Evolutionary conservation across 1,140 invertebrate genomes (phyloP).

Genomic region (Nasonia longicornis): DNA sequence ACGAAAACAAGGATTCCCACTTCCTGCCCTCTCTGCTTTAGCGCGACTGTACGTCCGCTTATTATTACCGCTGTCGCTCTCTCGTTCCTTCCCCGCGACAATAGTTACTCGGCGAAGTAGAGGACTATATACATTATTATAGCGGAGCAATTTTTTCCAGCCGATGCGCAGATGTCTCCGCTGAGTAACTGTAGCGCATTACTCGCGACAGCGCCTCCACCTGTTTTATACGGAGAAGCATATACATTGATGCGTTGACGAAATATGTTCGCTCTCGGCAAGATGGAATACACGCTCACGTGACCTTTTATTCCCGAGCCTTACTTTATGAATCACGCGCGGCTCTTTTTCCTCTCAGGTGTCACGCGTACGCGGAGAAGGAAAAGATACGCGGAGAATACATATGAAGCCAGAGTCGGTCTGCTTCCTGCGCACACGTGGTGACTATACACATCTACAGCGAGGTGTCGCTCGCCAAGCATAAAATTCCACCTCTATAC

Average conservation of each 20-base stretch:
- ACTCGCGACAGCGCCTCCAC: background rate
- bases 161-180: too few relatives aligned
- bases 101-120: background rate
- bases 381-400: background rate
- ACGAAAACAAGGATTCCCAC: constrained; percentile 28
- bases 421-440: too few relatives aligned
- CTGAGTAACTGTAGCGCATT: too few relatives aligned
- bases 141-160: too few relatives aligned
- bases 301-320: too few relatives aligned
- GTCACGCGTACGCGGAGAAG: background rate
- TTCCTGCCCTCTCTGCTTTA: background rate
- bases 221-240: background rate
- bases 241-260: too few relatives aligned
- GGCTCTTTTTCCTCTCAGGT: background rate
- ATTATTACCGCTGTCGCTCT: constrained; percentile 11
- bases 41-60: background rate
- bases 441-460: background rate
- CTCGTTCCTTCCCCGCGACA: background rate
- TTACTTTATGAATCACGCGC: background rate
- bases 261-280: too few relatives aligned
- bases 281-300: too few relatives aligned
- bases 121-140: background rate
- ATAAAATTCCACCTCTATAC: constrained; percentile 27
- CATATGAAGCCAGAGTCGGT: background rate
- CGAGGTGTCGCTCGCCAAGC: constrained; percentile 1